A percentile compares a stretch with the other conserved stretches of the same genome.
Evolutionary conservation across 2,113 vertebrate genomes (phyloP).

Genomic region (Corythornis cristatus): DNA sequence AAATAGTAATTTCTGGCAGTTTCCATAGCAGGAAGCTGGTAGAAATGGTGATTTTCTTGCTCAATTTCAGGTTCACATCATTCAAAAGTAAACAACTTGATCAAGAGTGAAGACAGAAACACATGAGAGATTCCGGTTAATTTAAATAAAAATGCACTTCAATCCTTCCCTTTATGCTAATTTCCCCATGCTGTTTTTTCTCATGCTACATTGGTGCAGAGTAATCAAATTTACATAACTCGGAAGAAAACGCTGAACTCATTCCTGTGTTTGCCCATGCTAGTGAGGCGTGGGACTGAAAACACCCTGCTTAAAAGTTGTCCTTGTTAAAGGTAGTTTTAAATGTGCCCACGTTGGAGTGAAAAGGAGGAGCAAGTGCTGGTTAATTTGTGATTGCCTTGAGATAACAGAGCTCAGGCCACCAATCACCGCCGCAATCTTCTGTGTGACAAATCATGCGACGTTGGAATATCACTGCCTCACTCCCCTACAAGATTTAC

Average conservation of each 20-base stretch:
- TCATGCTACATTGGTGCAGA: neutral
- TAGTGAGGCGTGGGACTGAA: neutral
- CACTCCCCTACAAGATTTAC: slow-evolving; percentile 55
- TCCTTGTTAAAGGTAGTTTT: neutral
- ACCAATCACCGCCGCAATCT: neutral
- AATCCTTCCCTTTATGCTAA: neutral
- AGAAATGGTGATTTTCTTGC: neutral
- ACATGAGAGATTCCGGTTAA: neutral
- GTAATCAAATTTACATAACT: slow-evolving; percentile 48
- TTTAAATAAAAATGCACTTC: slow-evolving; percentile 46
- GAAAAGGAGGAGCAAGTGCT: neutral
- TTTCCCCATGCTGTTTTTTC: neutral
- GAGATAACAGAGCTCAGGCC: neutral
- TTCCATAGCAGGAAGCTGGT: neutral
- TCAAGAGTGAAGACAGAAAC: neutral
- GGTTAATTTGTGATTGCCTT: neutral
- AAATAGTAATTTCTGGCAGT: neutral
- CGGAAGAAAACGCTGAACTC: slow-evolving; percentile 23
- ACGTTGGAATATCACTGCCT: slow-evolving; percentile 47
- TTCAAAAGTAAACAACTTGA: slow-evolving; percentile 29
- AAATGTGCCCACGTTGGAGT: neutral
- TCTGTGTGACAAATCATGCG: slow-evolving; percentile 28
- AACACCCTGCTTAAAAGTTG: neutral
- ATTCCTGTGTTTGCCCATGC: neutral
- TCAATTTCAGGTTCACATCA: neutral